phyloP scores from a whole-genome alignment of 1,140 invertebrate species.

The Copidosoma floridanum region DNA sequence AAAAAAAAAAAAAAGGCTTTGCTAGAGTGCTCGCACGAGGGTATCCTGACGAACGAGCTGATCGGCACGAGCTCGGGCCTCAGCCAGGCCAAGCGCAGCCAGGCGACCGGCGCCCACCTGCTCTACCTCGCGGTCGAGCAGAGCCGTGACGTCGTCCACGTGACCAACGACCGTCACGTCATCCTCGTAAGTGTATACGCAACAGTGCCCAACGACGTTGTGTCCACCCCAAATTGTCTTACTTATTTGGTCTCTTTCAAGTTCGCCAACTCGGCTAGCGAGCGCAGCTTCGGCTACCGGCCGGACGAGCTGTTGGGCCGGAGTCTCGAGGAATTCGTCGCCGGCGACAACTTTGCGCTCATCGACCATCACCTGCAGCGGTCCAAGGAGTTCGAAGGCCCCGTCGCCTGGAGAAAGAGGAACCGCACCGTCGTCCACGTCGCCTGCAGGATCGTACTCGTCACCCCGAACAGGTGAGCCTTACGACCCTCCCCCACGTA shows the following conservation, averaged over 20 bases:
- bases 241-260: constrained; percentile 49
- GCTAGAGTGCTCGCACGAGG: constrained; percentile 62
- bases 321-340: constrained; percentile 60
- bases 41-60: constrained; percentile 66
- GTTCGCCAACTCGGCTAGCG: constrained; percentile 78
- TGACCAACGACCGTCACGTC: constrained; percentile 78
- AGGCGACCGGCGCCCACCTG: constrained; percentile 61
- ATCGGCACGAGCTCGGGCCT: constrained; percentile 60
- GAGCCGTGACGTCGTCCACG: constrained; percentile 78
- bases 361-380: constrained; percentile 65
- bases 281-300: constrained; percentile 70
- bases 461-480: too few species aligned
- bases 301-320: constrained; percentile 72
- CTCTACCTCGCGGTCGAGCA: constrained; percentile 79
- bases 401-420: constrained; percentile 75
- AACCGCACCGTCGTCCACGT: constrained; percentile 73
- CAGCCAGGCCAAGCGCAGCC: constrained; percentile 52
- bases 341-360: constrained; percentile 59
- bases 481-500: too few species aligned
- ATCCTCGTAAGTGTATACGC: constrained; percentile 65
- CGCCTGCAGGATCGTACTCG: constrained; percentile 67
- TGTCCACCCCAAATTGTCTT: constrained; percentile 2
- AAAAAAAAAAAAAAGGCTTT: constrained; percentile 42
- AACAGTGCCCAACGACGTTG: neutral
- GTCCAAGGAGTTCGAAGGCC: constrained; percentile 82